phyloP scores from a whole-genome alignment of 2,113 vertebrate species.

The Grallaria varia region DNA sequence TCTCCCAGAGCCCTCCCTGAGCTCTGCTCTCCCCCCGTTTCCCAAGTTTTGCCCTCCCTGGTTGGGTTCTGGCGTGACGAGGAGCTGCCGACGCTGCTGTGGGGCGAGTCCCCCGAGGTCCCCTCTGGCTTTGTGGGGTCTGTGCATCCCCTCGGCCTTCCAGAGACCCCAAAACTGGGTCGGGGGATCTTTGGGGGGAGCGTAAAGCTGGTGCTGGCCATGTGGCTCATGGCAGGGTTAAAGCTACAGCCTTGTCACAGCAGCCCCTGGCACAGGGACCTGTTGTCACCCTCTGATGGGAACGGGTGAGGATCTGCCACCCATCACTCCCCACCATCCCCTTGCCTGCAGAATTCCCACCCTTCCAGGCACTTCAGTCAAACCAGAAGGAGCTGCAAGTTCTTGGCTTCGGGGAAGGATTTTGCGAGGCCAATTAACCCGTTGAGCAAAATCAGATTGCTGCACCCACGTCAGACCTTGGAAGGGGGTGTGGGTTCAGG shows the following conservation, averaged over 20 bases:
- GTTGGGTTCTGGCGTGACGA: background rate
- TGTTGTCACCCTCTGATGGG: background rate
- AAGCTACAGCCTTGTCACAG: background rate
- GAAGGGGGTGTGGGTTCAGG: accelerated
- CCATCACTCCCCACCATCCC: background rate
- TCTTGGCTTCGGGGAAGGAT: background rate
- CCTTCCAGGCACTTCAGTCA: background rate
- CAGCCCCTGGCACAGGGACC: background rate
- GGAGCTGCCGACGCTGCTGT: background rate
- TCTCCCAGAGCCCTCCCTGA: accelerated
- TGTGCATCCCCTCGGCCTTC: background rate
- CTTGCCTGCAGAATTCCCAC: background rate
- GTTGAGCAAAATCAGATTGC: background rate
- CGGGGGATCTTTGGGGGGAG: background rate
- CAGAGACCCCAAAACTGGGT: background rate
- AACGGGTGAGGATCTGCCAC: background rate
- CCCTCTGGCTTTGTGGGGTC: accelerated
- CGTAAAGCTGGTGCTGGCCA: background rate
- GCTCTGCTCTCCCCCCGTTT: background rate
- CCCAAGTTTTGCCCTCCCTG: background rate
- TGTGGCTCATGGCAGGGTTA: background rate
- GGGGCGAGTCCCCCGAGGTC: background rate
- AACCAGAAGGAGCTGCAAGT: background rate
- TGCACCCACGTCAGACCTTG: background rate
- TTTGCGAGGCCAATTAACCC: background rate